Evolutionary conservation across 2,888 invertebrate genomes (phyloP).

Genomic region (Steromphala cineraria): DNA sequence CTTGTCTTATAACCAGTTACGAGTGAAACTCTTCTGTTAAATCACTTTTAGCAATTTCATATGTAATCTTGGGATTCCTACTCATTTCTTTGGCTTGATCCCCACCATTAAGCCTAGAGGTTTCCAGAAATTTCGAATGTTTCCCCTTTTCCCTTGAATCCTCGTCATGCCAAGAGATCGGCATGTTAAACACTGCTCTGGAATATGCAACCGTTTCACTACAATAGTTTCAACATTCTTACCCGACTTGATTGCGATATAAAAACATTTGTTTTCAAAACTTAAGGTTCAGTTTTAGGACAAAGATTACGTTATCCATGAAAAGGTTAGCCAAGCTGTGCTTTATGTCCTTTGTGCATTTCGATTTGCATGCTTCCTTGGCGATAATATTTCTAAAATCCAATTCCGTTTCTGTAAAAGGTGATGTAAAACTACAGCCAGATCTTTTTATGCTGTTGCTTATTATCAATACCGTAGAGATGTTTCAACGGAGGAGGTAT

Average conservation of each 20-base stretch:
- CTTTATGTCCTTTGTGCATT: not conserved
- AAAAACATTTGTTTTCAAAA: constrained; percentile 6
- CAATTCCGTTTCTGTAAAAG: too few relatives aligned
- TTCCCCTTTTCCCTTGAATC: not conserved
- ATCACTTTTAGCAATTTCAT: constrained; percentile 4
- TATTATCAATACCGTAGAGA: too few relatives aligned
- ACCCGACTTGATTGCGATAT: not conserved
- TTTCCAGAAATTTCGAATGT: not conserved
- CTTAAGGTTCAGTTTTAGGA: not conserved
- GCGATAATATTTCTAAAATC: not conserved
- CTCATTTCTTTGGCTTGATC: not conserved
- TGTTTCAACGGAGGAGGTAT: too few relatives aligned
- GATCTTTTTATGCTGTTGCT: too few relatives aligned
- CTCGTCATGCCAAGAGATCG: not conserved
- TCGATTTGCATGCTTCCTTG: not conserved
- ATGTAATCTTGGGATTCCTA: not conserved
- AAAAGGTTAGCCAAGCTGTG: not conserved
- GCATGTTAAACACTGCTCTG: not conserved
- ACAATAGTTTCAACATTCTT: not conserved
- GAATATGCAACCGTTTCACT: constrained; percentile 3
- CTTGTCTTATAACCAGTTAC: too few relatives aligned
- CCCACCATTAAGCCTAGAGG: not conserved
- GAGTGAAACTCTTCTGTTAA: not conserved
- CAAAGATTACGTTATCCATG: not conserved
- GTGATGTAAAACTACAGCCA: too few relatives aligned